Conservation (phyloP, 2,797 vertebrate genomes). For the Eulemur mongoz region DNA sequence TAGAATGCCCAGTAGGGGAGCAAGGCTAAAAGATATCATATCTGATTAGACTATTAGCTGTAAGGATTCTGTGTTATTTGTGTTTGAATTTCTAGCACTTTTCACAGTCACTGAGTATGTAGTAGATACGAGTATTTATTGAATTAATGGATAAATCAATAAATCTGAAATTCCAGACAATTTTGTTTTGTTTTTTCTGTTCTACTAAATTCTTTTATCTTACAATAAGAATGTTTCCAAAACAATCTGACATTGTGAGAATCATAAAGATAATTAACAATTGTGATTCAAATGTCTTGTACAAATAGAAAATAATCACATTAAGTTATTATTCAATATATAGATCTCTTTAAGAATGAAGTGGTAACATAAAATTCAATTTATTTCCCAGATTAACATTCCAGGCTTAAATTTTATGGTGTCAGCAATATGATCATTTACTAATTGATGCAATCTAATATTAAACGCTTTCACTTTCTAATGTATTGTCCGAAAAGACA, state of each 20-base stretch:
- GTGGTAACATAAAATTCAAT: neutral
- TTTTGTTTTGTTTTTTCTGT: neutral
- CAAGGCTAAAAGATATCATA: neutral
- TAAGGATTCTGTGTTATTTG: neutral
- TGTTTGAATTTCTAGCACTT: slow-evolving; percentile 23
- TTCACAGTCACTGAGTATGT: neutral
- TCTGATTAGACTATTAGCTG: neutral
- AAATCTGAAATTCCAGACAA: neutral
- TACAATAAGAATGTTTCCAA: neutral
- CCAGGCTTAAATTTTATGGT: neutral
- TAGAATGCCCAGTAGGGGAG: neutral
- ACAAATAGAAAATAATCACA: slow-evolving; percentile 20
- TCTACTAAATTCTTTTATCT: slow-evolving; percentile 13
- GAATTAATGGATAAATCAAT: neutral
- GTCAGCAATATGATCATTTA: neutral
- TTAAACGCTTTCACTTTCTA: slow-evolving; percentile 9
- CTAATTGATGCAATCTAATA: neutral
- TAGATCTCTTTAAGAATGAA: slow-evolving; percentile 45
- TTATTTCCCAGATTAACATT: neutral
- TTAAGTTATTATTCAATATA: neutral
- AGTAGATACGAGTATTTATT: neutral
- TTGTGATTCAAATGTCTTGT: neutral
- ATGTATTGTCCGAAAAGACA: neutral
- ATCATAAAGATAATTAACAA: slow-evolving; percentile 33
- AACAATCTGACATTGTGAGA: slow-evolving; percentile 6